phyloP scores from a whole-genome alignment of 2,888 invertebrate genomes.

The Agonopterix alstromeriana region DNA sequence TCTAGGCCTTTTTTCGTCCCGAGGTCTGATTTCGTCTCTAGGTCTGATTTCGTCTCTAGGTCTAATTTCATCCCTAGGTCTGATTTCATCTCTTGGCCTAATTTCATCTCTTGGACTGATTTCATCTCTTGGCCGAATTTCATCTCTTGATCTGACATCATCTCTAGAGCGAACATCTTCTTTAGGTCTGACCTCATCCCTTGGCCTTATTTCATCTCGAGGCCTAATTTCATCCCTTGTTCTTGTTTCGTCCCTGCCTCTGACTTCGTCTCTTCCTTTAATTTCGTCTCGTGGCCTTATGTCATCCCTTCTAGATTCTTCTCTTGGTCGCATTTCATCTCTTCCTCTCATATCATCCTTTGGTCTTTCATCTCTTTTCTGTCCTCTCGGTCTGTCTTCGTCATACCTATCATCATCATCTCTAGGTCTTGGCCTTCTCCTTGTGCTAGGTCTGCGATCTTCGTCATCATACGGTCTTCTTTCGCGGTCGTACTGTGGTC shows the following conservation, averaged over 20 bases:
- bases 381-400: background rate
- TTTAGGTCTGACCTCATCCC: conserved; percentile 11
- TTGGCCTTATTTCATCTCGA: conserved; percentile 7
- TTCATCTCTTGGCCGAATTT: conserved; percentile 19
- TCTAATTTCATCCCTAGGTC: conserved; percentile 19
- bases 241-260: conserved; percentile 20
- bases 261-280: conserved; percentile 14
- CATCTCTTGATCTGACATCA: conserved; percentile 17
- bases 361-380: conserved; percentile 9
- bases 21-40: conserved; percentile 18
- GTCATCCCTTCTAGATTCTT: conserved; percentile 28
- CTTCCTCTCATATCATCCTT: conserved; percentile 28
- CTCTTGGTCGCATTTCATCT: conserved; percentile 15
- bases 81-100: conserved; percentile 21
- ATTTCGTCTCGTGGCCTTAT: conserved; percentile 14
- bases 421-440: conserved; percentile 41
- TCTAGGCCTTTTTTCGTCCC: conserved; percentile 25
- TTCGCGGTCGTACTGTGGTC: conserved; percentile 24
- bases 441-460: conserved; percentile 41
- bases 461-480: conserved; percentile 42
- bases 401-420: conserved; percentile 45
- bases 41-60: conserved; percentile 8
- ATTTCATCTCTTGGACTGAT: conserved; percentile 18
- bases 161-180: conserved; percentile 20
- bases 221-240: conserved; percentile 20